These are phyloP conservation scores for Magallana ariakensis DNA, from an alignment of 1,140 invertebrate genomes.

Conservation along the genomic window DNA sequence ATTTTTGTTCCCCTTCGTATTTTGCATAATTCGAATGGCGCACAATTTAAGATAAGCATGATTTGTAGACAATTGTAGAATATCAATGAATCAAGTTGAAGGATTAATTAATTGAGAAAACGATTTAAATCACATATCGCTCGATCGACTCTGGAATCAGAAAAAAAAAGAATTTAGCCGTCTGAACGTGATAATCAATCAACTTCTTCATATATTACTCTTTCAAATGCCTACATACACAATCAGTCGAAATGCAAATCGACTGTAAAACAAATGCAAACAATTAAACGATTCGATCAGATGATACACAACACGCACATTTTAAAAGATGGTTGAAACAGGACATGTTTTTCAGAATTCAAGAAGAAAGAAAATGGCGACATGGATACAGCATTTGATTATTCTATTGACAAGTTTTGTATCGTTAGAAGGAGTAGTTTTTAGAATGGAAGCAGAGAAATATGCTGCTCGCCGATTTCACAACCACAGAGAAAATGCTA, in stretches of 20 bases:
- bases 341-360: not conserved
- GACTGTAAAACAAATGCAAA: not conserved
- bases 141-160: not conserved
- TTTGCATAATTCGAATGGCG: no score
- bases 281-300: not conserved
- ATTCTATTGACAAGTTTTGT: not conserved
- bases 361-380: not conserved
- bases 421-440: not conserved
- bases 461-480: constrained; percentile 52
- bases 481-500: constrained; percentile 49
- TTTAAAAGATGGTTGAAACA: not conserved
- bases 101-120: no score
- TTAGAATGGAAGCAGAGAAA: constrained; percentile 50
- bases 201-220: not conserved
- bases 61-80: no score
- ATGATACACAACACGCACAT: not conserved
- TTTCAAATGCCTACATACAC: not conserved
- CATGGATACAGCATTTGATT: not conserved
- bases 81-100: no score
- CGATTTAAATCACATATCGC: not conserved
- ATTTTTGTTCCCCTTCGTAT: no score
- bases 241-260: constrained; percentile 28
- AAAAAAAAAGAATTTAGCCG: not conserved
- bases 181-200: not conserved
- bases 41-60: no score